These are phyloP conservation scores for Phyllotreta striolata DNA, from an alignment of 2,888 invertebrate species.

Conservation along the genomic window DNA sequence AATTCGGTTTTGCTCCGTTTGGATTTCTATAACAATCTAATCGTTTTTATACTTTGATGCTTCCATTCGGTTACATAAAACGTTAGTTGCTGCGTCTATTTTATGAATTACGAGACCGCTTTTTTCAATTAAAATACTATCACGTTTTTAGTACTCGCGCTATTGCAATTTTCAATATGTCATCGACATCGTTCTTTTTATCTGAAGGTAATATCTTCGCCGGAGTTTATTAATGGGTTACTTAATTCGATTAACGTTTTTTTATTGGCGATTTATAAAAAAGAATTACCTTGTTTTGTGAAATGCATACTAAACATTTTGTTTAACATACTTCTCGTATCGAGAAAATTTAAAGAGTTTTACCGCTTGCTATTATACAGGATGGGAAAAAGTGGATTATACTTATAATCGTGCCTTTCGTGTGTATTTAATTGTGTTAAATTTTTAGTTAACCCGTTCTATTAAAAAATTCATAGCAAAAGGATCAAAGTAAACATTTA, in stretches of 20 bases:
- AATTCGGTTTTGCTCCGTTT: constrained; percentile 1
- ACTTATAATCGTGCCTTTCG: no score
- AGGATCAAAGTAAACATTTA: constrained; percentile 7
- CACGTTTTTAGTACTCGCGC: constrained; percentile 8
- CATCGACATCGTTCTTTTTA: constrained; percentile 5
- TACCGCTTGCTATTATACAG: no score
- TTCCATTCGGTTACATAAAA: constrained; percentile 16
- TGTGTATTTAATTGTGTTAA: no score
- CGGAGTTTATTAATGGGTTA: constrained; percentile 1
- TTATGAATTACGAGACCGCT: constrained; percentile 3
- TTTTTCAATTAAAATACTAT: constrained; percentile 18
- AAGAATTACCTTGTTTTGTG: no score
- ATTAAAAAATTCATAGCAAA: neutral
- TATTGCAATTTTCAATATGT: constrained; percentile 13
- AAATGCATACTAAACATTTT: no score
- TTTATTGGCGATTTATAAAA: no score
- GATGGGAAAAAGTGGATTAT: no score
- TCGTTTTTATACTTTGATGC: neutral
- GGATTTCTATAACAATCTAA: constrained; percentile 6
- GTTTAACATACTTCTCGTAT: no score
- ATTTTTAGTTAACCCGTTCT: no score
- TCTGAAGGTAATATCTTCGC: neutral
- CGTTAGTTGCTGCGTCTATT: neutral
- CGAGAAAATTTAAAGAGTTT: no score
- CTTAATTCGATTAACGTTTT: no score